Evolutionary conservation across 2,113 vertebrate species (phyloP).

Genomic region (Oreochromis spilurus): DNA sequence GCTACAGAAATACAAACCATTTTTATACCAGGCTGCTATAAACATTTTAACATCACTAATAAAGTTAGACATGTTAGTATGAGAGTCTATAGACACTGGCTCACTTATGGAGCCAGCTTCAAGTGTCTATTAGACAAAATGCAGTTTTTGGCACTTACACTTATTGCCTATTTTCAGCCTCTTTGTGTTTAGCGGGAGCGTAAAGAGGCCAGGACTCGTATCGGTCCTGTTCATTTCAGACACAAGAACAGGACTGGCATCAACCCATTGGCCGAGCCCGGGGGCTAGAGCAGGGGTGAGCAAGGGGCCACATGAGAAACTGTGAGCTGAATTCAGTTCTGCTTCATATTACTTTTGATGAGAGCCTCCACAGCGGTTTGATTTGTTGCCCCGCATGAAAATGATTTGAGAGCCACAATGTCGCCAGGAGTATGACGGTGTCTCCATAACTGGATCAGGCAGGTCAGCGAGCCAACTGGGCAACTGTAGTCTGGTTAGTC

Average conservation of each 20-base stretch:
- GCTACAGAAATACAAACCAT: background rate
- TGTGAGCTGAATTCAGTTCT: background rate
- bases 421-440: background rate
- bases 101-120: background rate
- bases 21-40: background rate
- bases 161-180: background rate
- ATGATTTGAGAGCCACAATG: background rate
- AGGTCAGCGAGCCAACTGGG: background rate
- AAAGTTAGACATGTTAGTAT: background rate
- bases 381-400: background rate
- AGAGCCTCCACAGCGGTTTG: background rate
- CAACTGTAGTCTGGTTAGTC: background rate
- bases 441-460: background rate
- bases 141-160: background rate
- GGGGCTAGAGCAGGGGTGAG: background rate
- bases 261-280: background rate
- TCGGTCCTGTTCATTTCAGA: background rate
- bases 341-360: background rate
- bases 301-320: background rate
- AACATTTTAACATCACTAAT: background rate
- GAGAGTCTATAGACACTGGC: background rate
- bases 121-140: background rate
- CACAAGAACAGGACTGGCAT: background rate
- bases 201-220: background rate
- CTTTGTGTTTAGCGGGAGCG: background rate